Conservation (phyloP, 2,888 invertebrate species). For the Dryococelus australis region DNA sequence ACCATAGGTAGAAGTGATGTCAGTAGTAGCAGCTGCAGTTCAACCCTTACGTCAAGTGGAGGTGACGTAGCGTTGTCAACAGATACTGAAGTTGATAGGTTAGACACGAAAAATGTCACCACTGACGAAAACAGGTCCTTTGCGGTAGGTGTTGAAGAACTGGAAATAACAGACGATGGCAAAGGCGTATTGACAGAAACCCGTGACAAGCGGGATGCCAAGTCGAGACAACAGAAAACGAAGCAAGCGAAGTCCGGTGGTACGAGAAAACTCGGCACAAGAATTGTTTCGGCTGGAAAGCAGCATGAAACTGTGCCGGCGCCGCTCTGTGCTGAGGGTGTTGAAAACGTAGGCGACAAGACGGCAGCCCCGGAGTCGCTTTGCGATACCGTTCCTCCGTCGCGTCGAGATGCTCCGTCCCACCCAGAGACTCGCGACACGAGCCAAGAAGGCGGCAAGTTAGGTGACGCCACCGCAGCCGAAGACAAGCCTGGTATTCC, state of each 20-base stretch:
- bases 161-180: background rate
- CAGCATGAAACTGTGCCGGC: background rate
- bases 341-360: background rate
- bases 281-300: slow-evolving; percentile 42
- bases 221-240: slow-evolving; percentile 43
- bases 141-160: too few species aligned
- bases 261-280: slow-evolving; percentile 51
- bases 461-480: background rate
- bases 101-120: background rate
- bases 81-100: background rate
- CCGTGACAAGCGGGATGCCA: slow-evolving; percentile 35
- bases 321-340: background rate
- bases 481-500: background rate
- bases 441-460: background rate
- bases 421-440: background rate
- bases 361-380: background rate
- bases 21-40: background rate
- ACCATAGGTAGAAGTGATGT: background rate
- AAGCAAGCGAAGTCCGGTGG: slow-evolving; percentile 44
- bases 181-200: slow-evolving; percentile 17
- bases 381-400: background rate
- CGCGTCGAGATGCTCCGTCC: background rate
- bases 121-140: background rate
- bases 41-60: background rate
- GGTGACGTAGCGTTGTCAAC: background rate